A percentile compares a stretch with the other conserved stretches of the same genome.
phyloP scores from a whole-genome alignment of 1,140 invertebrate genomes.

The Temnothorax nylanderi region DNA sequence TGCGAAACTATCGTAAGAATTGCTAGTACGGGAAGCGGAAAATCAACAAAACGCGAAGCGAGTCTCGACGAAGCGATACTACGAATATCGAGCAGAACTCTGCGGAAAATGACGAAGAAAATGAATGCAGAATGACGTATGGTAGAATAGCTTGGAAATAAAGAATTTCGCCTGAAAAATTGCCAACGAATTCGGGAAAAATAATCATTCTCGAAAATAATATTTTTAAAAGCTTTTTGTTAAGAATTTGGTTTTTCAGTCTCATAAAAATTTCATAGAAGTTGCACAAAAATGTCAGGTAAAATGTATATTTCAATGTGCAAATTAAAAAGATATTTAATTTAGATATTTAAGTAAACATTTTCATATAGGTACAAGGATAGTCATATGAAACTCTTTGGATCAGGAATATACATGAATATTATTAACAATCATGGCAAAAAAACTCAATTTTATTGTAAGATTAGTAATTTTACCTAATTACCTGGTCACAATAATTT shows the following conservation, averaged over 20 bases:
- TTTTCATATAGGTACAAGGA: not conserved
- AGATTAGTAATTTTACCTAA: not conserved
- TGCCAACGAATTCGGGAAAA: not conserved
- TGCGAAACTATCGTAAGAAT: conserved; percentile 16
- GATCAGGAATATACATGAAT: not conserved
- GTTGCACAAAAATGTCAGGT: no score
- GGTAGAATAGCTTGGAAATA: not conserved
- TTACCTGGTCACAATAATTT: not conserved
- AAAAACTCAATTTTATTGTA: not conserved
- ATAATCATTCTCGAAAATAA: not conserved
- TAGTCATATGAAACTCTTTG: not conserved
- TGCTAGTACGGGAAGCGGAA: not conserved
- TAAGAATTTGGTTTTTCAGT: not conserved
- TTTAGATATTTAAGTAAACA: not conserved
- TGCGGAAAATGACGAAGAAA: not conserved
- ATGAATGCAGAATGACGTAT: not conserved
- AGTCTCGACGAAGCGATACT: not conserved
- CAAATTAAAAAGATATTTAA: not conserved
- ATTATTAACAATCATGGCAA: not conserved
- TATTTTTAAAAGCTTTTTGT: not conserved
- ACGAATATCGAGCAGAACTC: conserved; percentile 4
- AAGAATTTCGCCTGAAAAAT: not conserved
- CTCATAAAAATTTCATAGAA: not conserved
- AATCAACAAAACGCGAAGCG: conserved; percentile 31
- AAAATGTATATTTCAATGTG: not conserved